Percentiles rank a stretch among this genome's conserved stretches.
Conservation (phyloP, 1,140 invertebrate species). For the Penaeus chinensis region DNA sequence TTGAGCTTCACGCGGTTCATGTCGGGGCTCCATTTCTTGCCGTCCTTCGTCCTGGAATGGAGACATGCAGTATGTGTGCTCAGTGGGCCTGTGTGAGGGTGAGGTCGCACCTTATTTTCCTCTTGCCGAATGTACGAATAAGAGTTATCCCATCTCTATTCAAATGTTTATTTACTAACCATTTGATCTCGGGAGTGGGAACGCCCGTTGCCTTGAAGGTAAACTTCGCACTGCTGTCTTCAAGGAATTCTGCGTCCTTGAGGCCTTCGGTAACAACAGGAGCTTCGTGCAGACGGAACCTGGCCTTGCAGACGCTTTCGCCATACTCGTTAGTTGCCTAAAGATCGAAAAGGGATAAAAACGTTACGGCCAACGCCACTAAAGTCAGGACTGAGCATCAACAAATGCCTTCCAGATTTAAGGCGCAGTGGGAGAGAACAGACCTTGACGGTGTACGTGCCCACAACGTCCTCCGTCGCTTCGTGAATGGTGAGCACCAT, state of each 20-base stretch:
- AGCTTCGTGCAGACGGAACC: constrained; percentile 55
- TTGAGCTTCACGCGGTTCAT: constrained; percentile 49
- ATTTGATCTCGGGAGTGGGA: constrained; percentile 85
- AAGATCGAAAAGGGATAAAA: background rate
- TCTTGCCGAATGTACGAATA: no score
- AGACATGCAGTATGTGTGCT: background rate
- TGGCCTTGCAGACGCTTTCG: constrained; percentile 45
- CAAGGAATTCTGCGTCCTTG: constrained; percentile 46
- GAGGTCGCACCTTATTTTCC: no score
- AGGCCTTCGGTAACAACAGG: constrained; percentile 30
- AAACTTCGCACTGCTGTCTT: constrained; percentile 75
- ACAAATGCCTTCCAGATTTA: background rate
- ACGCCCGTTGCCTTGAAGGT: constrained; percentile 84
- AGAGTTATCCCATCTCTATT: background rate
- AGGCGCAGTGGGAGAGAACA: background rate
- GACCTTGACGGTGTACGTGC: constrained; percentile 55
- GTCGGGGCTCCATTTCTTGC: constrained; percentile 57
- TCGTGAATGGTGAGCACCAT: constrained; percentile 56
- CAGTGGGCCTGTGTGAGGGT: no score
- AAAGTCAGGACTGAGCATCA: background rate
- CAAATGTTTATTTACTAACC: constrained; percentile 78
- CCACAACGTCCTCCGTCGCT: constrained; percentile 47
- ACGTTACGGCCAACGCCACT: background rate
- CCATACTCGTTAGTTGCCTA: constrained; percentile 61
- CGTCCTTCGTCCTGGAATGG: constrained; percentile 58